These are phyloP conservation scores for Lagocephalus sceleratus DNA, from an alignment of 2,797 vertebrate species.

Conservation along the genomic window DNA sequence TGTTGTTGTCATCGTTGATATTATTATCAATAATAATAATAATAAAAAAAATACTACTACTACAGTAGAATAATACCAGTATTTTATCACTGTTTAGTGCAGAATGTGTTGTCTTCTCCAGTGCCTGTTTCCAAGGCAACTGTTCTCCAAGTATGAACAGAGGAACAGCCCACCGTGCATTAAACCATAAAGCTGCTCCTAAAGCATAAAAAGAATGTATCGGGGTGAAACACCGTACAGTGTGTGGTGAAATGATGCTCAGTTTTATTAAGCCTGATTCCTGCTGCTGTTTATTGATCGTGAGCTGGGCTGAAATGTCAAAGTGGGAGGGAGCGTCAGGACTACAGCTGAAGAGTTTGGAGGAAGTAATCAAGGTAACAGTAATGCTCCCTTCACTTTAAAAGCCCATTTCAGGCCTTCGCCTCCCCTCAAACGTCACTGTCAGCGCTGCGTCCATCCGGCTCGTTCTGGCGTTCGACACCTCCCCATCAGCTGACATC, in stretches of 20 bases:
- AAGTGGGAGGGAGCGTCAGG: slow-evolving; percentile 1
- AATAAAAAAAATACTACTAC: no score
- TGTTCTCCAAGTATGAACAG: background rate
- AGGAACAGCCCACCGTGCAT: background rate
- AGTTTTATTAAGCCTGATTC: background rate
- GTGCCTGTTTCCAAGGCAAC: slow-evolving; percentile 25
- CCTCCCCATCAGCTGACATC: slow-evolving; percentile 12
- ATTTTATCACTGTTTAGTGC: no score
- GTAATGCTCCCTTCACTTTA: slow-evolving; percentile 5
- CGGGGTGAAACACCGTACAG: background rate
- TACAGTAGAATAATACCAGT: no score
- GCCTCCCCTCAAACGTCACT: slow-evolving; percentile 2
- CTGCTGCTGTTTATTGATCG: slow-evolving; percentile 2
- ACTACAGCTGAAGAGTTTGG: slow-evolving; percentile 12
- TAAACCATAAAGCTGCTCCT: background rate
- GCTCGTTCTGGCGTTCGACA: slow-evolving; percentile 2
- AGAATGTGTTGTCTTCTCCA: background rate
- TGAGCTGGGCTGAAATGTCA: slow-evolving; percentile 2
- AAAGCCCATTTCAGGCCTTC: slow-evolving; percentile 12
- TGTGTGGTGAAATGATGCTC: background rate
- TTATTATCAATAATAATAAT: no score
- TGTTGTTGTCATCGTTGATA: no score
- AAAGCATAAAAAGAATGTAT: slow-evolving; percentile 4
- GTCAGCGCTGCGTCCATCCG: background rate
- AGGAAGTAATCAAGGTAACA: slow-evolving; percentile 11